phyloP scores from a whole-genome alignment of 2,797 vertebrate species.

The Pseudochaenichthys georgianus region DNA sequence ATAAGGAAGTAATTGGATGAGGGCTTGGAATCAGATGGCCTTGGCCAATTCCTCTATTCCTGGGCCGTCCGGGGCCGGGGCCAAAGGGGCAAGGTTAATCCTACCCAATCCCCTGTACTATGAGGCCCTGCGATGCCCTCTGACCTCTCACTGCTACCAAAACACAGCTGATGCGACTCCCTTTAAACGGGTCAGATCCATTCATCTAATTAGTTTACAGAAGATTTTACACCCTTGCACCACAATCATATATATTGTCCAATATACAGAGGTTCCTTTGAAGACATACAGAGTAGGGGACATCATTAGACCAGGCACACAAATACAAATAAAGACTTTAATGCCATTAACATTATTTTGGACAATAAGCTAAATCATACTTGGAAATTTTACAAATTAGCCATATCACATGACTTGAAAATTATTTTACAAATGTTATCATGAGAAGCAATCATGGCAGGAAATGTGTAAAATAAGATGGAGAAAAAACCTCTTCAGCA shows the following conservation, averaged over 20 bases:
- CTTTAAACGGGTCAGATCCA: conserved; percentile 52
- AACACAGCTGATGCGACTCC: conserved; percentile 65
- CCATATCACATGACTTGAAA: not conserved
- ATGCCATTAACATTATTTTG: not conserved
- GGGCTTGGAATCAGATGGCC: conserved; percentile 84
- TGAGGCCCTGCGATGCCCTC: conserved; percentile 47
- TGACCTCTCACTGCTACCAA: conserved; percentile 53
- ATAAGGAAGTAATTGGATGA: conserved; percentile 89
- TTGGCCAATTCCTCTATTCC: conserved; percentile 87
- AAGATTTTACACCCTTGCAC: conserved; percentile 31
- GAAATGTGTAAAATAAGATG: conserved; percentile 11
- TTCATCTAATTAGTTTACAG: conserved; percentile 67
- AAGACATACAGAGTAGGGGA: not conserved
- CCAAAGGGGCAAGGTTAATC: conserved; percentile 88
- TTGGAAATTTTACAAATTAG: not conserved
- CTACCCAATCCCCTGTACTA: conserved; percentile 82
- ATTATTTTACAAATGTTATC: not conserved
- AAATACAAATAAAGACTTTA: not conserved
- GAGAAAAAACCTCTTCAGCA: conserved; percentile 17
- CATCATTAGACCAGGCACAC: not conserved
- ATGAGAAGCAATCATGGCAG: conserved; percentile 11
- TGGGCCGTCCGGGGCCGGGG: conserved; percentile 76
- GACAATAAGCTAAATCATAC: not conserved
- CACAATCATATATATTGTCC: conserved; percentile 4
- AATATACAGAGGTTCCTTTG: not conserved